A percentile compares a stretch with the other conserved stretches of the same genome.
phyloP scores from a whole-genome alignment of 2,797 vertebrate genomes.

The Epinephelus awoara region DNA sequence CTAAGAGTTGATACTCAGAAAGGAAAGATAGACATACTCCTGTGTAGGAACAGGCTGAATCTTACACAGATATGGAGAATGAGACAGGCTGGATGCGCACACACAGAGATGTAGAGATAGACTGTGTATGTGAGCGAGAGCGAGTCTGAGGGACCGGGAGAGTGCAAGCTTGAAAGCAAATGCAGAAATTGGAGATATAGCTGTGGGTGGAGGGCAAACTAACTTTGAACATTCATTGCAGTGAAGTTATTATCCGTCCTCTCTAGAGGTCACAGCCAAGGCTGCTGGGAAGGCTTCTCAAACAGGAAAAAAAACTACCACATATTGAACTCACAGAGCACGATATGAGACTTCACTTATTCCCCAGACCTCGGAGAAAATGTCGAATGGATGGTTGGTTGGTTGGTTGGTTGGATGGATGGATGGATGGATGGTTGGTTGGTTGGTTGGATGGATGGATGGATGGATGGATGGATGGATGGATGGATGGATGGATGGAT shows the following conservation, averaged over 20 bases:
- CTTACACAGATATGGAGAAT: slow-evolving; percentile 40
- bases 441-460: background rate
- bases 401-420: background rate
- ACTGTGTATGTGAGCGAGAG: background rate
- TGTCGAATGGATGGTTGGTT: background rate
- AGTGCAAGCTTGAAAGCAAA: slow-evolving; percentile 65
- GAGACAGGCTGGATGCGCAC: slow-evolving; percentile 21
- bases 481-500: background rate
- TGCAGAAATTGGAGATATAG: slow-evolving; percentile 69
- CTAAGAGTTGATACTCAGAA: background rate
- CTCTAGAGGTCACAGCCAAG: slow-evolving; percentile 68
- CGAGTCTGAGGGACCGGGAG: slow-evolving; percentile 28
- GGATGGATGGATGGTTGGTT: background rate
- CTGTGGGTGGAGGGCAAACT: slow-evolving; percentile 78
- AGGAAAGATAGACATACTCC: slow-evolving; percentile 6
- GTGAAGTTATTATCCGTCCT: slow-evolving; percentile 73
- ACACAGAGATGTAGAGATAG: slow-evolving; percentile 42
- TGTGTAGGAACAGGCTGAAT: slow-evolving; percentile 24
- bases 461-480: background rate
- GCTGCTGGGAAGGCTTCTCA: slow-evolving; percentile 66
- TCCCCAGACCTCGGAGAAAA: slow-evolving; percentile 34
- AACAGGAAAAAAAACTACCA: slow-evolving; percentile 60
- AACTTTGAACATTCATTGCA: slow-evolving; percentile 76
- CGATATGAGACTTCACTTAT: slow-evolving; percentile 39
- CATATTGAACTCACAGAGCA: slow-evolving; percentile 48